Conservation (phyloP, 1,140 invertebrate genomes). For the Ostrea denselamellosa region DNA sequence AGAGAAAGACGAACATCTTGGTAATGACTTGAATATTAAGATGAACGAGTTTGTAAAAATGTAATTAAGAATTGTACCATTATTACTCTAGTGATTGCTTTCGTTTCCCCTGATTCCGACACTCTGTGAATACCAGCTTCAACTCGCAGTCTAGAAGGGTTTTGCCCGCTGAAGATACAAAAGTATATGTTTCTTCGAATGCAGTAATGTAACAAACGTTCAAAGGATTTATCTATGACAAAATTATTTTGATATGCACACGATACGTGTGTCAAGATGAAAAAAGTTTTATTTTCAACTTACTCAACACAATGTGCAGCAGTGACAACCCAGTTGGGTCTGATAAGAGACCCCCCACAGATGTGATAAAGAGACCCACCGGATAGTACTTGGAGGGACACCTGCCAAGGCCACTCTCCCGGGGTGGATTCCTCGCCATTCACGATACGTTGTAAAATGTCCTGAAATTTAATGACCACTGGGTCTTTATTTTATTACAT, state of each 20-base stretch:
- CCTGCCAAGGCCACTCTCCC: constrained; percentile 57
- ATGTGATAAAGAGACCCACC: constrained; percentile 40
- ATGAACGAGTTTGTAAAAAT: no score
- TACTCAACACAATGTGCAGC: constrained; percentile 57
- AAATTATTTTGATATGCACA: no score
- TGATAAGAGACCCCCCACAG: constrained; percentile 57
- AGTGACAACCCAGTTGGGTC: constrained; percentile 50
- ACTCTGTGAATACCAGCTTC: not conserved
- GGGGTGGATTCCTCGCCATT: constrained; percentile 45
- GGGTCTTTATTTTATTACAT: not conserved
- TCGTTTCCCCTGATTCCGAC: not conserved
- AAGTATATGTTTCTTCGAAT: no score
- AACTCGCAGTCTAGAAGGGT: not conserved
- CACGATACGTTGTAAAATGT: constrained; percentile 36
- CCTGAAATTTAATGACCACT: not conserved
- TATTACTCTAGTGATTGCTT: not conserved
- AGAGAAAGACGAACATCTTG: no score
- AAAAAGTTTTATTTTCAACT: not conserved
- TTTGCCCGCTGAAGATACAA: not conserved
- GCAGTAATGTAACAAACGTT: no score
- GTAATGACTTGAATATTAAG: no score
- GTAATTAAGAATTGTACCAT: not conserved
- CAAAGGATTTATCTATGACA: no score
- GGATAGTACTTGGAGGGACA: constrained; percentile 53
- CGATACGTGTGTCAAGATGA: no score